Evolutionary conservation across 2,113 vertebrate genomes (phyloP).

Genomic region (Xenus cinereus): DNA sequence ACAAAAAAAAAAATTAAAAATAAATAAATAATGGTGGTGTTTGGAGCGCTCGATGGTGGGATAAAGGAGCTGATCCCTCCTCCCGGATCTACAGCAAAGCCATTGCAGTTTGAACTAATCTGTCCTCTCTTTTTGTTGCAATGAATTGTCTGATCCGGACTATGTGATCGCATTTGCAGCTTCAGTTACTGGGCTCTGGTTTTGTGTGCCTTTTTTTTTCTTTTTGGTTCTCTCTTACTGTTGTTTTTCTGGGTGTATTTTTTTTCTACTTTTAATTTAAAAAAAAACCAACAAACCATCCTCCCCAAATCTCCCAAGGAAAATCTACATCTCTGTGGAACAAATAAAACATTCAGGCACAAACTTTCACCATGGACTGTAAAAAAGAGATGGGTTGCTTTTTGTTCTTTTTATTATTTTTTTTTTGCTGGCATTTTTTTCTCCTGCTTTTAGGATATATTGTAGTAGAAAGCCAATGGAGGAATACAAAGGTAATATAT

Average conservation of each 20-base stretch:
- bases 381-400: background rate
- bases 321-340: conserved; percentile 29
- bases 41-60: background rate
- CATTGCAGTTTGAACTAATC: background rate
- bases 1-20: too few species aligned
- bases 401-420: background rate
- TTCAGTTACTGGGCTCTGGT: background rate
- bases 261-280: background rate
- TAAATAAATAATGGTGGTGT: background rate
- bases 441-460: conserved; percentile 31
- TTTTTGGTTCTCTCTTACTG: background rate
- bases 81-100: conserved; percentile 29
- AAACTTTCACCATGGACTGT: conserved; percentile 1
- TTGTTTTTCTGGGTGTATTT: background rate
- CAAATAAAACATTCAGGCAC: conserved; percentile 20
- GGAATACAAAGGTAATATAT: conserved; percentile 50
- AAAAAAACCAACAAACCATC: background rate
- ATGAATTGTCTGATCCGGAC: background rate
- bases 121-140: background rate
- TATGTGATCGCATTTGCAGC: background rate
- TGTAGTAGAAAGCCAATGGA: conserved; percentile 45
- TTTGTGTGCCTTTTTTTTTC: background rate
- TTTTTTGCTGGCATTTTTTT: background rate
- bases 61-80: conserved; percentile 50
- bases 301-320: conserved; percentile 25